These are phyloP conservation scores for Petrocephalus zakoni DNA, from an alignment of 2,113 vertebrate species.

Conservation along the genomic window DNA sequence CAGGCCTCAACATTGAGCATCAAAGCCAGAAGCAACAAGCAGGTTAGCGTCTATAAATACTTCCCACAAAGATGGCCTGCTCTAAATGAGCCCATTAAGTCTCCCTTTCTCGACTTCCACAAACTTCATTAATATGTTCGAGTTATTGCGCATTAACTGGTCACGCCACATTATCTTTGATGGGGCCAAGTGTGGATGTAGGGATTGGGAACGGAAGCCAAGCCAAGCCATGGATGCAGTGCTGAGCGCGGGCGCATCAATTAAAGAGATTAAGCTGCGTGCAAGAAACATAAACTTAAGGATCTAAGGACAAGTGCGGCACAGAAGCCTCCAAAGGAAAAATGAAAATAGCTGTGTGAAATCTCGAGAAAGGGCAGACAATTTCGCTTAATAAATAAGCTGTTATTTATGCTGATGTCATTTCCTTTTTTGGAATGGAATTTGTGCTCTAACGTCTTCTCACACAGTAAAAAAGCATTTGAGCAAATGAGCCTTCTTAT, in stretches of 20 bases:
- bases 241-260: background rate
- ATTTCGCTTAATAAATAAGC: background rate
- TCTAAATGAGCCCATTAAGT: background rate
- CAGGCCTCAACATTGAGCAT: background rate
- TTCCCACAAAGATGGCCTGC: background rate
- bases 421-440: slow-evolving; percentile 2
- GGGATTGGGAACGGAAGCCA: background rate
- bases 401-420: background rate
- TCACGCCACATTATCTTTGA: background rate
- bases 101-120: background rate
- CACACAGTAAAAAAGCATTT: background rate
- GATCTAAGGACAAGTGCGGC: background rate
- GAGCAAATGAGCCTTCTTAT: background rate
- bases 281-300: background rate
- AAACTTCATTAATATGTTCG: background rate
- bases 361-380: background rate
- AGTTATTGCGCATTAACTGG: slow-evolving; percentile 1
- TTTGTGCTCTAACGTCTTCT: background rate
- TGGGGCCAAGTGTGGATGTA: background rate
- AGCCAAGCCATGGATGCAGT: background rate
- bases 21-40: background rate
- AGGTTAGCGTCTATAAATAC: background rate
- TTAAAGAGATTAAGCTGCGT: background rate
- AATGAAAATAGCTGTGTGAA: background rate
- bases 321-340: background rate